These are phyloP conservation scores for Momotus momota DNA, from an alignment of 2,797 vertebrate genomes.

Conservation along the genomic window DNA sequence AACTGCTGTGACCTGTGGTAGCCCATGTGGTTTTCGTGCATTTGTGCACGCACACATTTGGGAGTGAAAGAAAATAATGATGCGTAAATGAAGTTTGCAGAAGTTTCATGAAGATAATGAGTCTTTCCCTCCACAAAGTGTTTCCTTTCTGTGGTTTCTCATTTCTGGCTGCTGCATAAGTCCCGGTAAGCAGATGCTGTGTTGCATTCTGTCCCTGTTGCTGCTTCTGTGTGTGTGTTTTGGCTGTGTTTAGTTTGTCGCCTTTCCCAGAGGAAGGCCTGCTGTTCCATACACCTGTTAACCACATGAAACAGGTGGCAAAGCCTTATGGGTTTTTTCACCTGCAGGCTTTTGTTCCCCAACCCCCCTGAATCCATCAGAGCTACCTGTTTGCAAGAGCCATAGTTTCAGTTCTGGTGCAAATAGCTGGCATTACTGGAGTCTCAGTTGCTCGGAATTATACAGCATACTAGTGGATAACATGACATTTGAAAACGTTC, in stretches of 20 bases:
- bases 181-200: conserved; percentile 42
- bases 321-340: conserved; percentile 49
- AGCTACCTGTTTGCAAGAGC: neutral
- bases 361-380: neutral
- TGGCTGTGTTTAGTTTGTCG: conserved; percentile 32
- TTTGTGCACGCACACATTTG: neutral
- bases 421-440: neutral
- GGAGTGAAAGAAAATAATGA: neutral
- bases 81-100: neutral
- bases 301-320: conserved; percentile 66
- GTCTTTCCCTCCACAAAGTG: conserved; percentile 6
- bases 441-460: neutral
- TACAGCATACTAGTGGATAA: neutral
- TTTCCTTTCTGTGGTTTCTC: conserved; percentile 14
- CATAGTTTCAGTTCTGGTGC: neutral
- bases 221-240: neutral
- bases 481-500: neutral
- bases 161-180: neutral
- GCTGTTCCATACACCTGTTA: conserved; percentile 74
- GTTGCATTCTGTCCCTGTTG: conserved; percentile 33
- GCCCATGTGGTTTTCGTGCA: neutral
- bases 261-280: conserved; percentile 57
- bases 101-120: conserved; percentile 9
- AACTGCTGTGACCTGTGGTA: neutral
- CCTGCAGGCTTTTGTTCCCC: conserved; percentile 43